These are phyloP conservation scores for Drosophila elegans DNA, from an alignment of 1,140 invertebrate genomes.

Conservation along the genomic window DNA sequence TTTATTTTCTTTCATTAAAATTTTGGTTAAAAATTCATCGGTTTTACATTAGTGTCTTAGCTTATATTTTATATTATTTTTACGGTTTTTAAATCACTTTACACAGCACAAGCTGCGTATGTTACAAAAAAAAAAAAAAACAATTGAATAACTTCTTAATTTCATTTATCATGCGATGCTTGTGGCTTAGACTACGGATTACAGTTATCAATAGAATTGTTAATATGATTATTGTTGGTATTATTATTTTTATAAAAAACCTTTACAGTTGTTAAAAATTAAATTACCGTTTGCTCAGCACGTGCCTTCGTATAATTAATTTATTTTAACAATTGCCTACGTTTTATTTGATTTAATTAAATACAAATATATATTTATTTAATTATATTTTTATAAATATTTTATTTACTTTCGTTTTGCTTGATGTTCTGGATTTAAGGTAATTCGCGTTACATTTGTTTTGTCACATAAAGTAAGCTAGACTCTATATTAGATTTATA, in stretches of 20 bases:
- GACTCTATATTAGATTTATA: conserved; percentile 52
- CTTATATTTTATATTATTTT: conserved; percentile 25
- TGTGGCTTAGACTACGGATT: conserved; percentile 36
- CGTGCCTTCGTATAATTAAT: conserved; percentile 71
- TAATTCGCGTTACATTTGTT: conserved; percentile 59
- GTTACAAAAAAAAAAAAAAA: conserved; percentile 32
- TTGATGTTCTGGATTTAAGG: conserved; percentile 62
- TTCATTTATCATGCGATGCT: conserved; percentile 18
- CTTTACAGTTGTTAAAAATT: conserved; percentile 55
- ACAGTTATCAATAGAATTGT: conserved; percentile 41
- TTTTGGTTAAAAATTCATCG: conserved; percentile 40
- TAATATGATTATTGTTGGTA: conserved; percentile 36
- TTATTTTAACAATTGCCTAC: conserved; percentile 76
- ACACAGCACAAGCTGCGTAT: conserved; percentile 22
- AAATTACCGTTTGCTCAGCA: conserved; percentile 53
- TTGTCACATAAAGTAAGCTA: conserved; percentile 68
- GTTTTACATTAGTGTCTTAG: conserved; percentile 32
- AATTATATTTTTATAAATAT: conserved; percentile 21
- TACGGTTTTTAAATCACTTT: conserved; percentile 43
- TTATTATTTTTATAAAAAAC: conserved; percentile 37
- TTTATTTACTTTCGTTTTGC: conserved; percentile 46
- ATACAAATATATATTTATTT: conserved; percentile 56
- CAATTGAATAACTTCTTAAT: conserved; percentile 42
- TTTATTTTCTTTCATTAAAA: conserved; percentile 35
- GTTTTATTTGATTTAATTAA: conserved; percentile 53